Base-by-base conservation (phyloP, 2,888 invertebrate species). In the Ctenicera cuprea region DNA sequence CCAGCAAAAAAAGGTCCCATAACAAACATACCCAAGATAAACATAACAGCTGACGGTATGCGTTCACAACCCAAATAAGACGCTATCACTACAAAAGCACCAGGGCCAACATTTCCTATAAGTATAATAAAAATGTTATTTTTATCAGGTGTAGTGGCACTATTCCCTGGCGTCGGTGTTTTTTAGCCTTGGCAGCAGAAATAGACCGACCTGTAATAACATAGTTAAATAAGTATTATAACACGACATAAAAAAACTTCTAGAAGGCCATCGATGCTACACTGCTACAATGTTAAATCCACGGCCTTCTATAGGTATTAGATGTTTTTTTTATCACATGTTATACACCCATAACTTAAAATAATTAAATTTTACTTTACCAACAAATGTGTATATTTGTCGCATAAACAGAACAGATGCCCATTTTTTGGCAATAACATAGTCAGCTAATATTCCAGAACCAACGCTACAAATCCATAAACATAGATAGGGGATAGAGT, bases 361-460 rank as follows among this genome's bases (percentile, higher is more conserved):
- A 14, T 41, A 14, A 26, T 3, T 38, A 8, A 12, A 4, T 14
- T 0, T 41, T 8, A 41, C n/a, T 41, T n/a, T 61, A 66, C 67
- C 67, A 9, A 67, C 3, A 67, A 57, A 43, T 7, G 57, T 45
- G 37, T 43, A 67, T n/a, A 67, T 0, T 57, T 37, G 30, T 43
- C 67, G 20, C 7, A 22, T 11, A 11, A 3, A 11, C 0, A 57
- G 8, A 9, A 43, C 12, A 3, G 43, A 43, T 5, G 33, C 9
- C 45, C 26, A 57, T 3, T 57, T 88, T 62, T 87, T 89, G 73
- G 89, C 89, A 18, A 93, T 90, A 76, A 93, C 85, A 86, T 90
- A 92, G 82, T 95, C 94, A 62, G 93, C 93, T 0, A 93, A 43
- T 75, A 91, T 89, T 0, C 93, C 93, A 26, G 92, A 91, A 76